Evolutionary conservation across 2,888 invertebrate genomes (phyloP), one percentile per base, ranked within the genome.

Genomic region (Drosophila neonasuta): DNA sequence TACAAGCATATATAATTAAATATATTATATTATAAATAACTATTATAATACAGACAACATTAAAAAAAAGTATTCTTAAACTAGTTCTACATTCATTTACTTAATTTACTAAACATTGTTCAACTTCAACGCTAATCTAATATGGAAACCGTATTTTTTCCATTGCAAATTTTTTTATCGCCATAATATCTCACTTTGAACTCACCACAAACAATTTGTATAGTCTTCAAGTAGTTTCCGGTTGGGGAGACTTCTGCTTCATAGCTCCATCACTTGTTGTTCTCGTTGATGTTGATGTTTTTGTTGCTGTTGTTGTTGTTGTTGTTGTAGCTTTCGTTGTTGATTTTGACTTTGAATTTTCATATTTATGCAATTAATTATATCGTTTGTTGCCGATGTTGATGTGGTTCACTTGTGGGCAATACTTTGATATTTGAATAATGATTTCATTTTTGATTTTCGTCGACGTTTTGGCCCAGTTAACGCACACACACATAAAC

Each of bases 401-500:
- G 58, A 58, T 49, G 58, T 65, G 60, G 36, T 39, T 61, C 64
- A 59, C 56, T 72, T 61, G 54, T 30, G 45, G 58, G 48, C 41
- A 64, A 56, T 62, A 62, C 55, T 64, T 77, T 62, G 29, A 58
- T 61, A 72, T 74, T 80, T 69, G 41, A 54, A 70, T 69, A 61
- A 71, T 72, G 65, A 72, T 82, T 73, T 78, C 54, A 70, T 71
- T 60, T 72, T 54, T 24, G 29, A 63, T 60, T 65, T 58, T 59
- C 48, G 44, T 59, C 44, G 63, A 57, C 64, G 46, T 17, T 44
- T 65, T 65, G 63, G 67, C 61, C 69, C n/a, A 48, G 44, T 65
- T 68, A 71, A 56, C 42, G 63, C 51, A 41, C 17, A 70, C 42
- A 66, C 57, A 55, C 39, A 36, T 20, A 52, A 46, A 48, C 24